phyloP scores from a whole-genome alignment of 2,113 vertebrate species.

The Capra hircus region DNA sequence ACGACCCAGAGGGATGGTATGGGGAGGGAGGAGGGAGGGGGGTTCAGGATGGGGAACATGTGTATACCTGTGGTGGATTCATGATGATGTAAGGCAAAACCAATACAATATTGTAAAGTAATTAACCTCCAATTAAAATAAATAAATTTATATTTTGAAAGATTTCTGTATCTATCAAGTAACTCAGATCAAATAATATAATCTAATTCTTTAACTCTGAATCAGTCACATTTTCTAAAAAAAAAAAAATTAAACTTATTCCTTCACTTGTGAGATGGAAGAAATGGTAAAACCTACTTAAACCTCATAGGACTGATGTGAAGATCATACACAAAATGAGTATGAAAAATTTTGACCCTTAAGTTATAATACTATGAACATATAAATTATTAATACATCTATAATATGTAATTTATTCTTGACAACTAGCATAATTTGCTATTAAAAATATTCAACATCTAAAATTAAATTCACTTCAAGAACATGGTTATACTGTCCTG shows the following conservation, averaged over 20 bases:
- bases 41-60: too few species aligned
- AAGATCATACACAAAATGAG: conserved; percentile 31
- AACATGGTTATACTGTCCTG: not conserved
- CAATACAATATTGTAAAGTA: too few species aligned
- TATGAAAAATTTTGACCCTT: not conserved
- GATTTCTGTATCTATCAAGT: not conserved
- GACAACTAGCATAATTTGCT: conserved; percentile 13
- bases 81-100: too few species aligned
- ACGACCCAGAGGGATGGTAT: too few species aligned
- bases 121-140: too few species aligned
- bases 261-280: not conserved
- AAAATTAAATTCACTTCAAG: conserved; percentile 31
- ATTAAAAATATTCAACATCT: not conserved
- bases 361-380: conserved; percentile 1
- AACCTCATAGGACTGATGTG: not conserved
- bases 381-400: conserved; percentile 5
- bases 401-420: not conserved
- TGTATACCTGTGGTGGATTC: too few species aligned
- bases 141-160: not conserved
- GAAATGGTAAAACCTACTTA: conserved; percentile 25
- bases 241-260: not conserved
- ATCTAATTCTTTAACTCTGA: conserved; percentile 1
- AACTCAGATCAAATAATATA: conserved; percentile 23
- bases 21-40: too few species aligned
- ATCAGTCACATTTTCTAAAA: conserved; percentile 12